Evolutionary conservation across 1,140 invertebrate species (phyloP).

Genomic region (Pollicipes pollicipes): DNA sequence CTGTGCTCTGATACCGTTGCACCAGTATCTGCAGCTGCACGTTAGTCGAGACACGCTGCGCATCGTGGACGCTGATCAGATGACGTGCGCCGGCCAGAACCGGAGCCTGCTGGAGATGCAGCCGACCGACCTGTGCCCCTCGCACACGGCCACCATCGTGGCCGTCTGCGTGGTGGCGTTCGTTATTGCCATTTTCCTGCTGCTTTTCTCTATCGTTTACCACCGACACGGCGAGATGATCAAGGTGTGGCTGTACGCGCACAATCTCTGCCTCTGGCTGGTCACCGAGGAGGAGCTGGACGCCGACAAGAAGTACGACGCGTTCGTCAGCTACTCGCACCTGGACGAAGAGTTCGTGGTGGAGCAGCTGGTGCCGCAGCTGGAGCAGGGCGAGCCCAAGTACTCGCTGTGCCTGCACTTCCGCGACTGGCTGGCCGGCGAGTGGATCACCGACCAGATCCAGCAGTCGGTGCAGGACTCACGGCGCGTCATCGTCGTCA

Average conservation of each 20-base stretch:
- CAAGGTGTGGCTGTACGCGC: slow-evolving; percentile 45
- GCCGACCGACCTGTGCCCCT: neutral
- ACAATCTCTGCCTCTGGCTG: slow-evolving; percentile 41
- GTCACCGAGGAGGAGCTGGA: slow-evolving; percentile 55
- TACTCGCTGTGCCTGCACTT: slow-evolving; percentile 50
- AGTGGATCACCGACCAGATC: slow-evolving; percentile 62
- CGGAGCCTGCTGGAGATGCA: neutral
- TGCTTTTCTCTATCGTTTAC: neutral
- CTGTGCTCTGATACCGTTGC: slow-evolving; percentile 35
- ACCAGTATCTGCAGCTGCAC: slow-evolving; percentile 31
- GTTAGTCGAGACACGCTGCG: neutral
- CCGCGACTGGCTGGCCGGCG: slow-evolving; percentile 52
- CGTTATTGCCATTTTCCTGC: neutral
- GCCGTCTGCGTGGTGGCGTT: neutral
- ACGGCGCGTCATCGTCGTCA: slow-evolving; percentile 55
- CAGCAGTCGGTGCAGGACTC: slow-evolving; percentile 55
- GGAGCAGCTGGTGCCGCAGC: slow-evolving; percentile 39
- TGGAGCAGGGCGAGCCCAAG: slow-evolving; percentile 31
- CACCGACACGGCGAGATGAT: slow-evolving; percentile 15
- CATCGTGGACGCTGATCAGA: neutral
- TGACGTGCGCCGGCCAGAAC: neutral
- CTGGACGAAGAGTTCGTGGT: slow-evolving; percentile 53
- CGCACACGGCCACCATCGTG: neutral
- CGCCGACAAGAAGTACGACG: slow-evolving; percentile 60
- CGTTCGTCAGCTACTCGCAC: slow-evolving; percentile 70